A percentile compares a stretch with the other conserved stretches of the same genome.
Conservation (phyloP, 92 coral and sea anemone species). For the Isaurus tuberculatus region DNA sequence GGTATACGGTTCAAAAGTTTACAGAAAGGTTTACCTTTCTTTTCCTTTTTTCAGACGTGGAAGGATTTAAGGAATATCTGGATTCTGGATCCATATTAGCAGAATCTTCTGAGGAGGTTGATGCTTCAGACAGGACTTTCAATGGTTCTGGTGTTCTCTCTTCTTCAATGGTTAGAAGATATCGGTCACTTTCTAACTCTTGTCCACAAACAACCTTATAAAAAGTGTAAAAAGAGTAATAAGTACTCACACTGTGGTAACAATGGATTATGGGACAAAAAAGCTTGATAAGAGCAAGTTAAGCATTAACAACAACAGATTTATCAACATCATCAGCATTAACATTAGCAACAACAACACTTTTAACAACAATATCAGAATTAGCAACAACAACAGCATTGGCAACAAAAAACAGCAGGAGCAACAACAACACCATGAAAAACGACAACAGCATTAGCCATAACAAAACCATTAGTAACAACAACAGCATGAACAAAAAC, state of each 20-base stretch:
- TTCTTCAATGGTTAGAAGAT: conserved; percentile 87
- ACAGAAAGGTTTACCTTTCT: not conserved
- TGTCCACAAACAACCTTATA: conserved; percentile 74
- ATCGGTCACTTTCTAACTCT: conserved; percentile 91
- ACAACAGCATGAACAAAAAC: no score
- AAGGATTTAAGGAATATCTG: not conserved
- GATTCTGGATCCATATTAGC: not conserved
- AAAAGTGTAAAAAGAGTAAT: not conserved
- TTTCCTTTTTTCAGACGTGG: conserved; percentile 9
- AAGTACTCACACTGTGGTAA: not conserved
- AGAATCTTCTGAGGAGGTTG: not conserved
- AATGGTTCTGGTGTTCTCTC: conserved; percentile 27
- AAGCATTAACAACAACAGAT: no score
- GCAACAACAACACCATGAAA: no score
- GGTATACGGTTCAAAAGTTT: not conserved
- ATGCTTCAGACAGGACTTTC: not conserved
- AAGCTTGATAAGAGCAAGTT: no score
- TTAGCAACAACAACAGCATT: no score
- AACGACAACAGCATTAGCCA: no score
- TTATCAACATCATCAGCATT: no score
- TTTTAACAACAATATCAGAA: no score
- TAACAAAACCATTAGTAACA: no score
- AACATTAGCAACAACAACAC: no score
- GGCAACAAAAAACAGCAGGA: no score
- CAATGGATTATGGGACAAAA: no score